Evolutionary conservation across 1,140 invertebrate species (phyloP).

Genomic region (Frieseomelitta varia): DNA sequence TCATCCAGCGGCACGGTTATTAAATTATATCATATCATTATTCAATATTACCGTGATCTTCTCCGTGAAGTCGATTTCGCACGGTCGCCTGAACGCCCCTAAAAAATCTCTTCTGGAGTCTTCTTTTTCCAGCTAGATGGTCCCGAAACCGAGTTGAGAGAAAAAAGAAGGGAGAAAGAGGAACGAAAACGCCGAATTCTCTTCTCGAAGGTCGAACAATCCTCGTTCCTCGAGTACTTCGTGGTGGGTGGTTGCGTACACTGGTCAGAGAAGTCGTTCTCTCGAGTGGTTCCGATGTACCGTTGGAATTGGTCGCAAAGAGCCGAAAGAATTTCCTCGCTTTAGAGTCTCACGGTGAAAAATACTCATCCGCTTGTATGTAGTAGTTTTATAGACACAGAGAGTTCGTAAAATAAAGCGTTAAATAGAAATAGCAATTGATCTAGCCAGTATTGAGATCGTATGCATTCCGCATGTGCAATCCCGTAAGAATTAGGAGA

Average conservation of each 20-base stretch:
- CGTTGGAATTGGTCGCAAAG: slow-evolving; percentile 42
- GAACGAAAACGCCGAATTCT: slow-evolving; percentile 42
- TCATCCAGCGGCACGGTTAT: slow-evolving; percentile 54
- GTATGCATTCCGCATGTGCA: not conserved
- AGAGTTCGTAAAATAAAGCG: not conserved
- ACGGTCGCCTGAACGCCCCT: slow-evolving; percentile 25
- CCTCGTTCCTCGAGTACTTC: slow-evolving; percentile 36
- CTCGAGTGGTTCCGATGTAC: slow-evolving; percentile 52
- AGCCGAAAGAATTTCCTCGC: slow-evolving; percentile 40
- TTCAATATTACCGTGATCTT: slow-evolving; percentile 51
- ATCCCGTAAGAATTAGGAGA: too few relatives aligned
- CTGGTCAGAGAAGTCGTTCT: slow-evolving; percentile 14
- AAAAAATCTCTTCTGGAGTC: not conserved
- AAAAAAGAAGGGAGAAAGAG: not conserved
- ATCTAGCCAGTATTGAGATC: not conserved
- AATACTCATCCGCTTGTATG: not conserved
- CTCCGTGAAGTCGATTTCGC: slow-evolving; percentile 42
- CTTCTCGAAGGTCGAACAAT: slow-evolving; percentile 50
- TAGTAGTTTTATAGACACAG: not conserved
- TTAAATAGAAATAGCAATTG: not conserved
- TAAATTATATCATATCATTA: slow-evolving; percentile 55
- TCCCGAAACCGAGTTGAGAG: not conserved
- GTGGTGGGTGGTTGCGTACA: slow-evolving; percentile 56
- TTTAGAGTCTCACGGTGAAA: not conserved
- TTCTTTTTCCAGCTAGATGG: slow-evolving; percentile 14